phyloP scores from a whole-genome alignment of 1,140 invertebrate species.

The Trichoplusia ni region DNA sequence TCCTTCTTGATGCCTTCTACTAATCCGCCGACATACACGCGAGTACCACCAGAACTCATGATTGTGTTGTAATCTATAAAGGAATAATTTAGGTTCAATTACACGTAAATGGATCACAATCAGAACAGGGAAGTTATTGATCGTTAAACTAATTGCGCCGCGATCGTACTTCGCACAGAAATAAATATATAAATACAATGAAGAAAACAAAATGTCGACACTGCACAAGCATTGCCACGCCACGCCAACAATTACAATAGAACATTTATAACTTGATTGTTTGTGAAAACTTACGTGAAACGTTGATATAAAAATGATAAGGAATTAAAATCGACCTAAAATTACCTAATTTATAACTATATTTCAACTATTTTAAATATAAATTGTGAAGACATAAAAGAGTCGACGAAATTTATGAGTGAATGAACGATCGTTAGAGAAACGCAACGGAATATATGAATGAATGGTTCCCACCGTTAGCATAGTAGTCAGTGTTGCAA shows the following conservation, averaged over 20 bases:
- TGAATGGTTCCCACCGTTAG: slow-evolving; percentile 27
- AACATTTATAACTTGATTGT: slow-evolving; percentile 40
- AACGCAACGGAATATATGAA: slow-evolving; percentile 37
- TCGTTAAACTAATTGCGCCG: slow-evolving; percentile 25
- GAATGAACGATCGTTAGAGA: slow-evolving; percentile 43
- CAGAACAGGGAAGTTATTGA: background rate
- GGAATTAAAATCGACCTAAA: slow-evolving; percentile 35
- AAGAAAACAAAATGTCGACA: slow-evolving; percentile 78
- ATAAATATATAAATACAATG: slow-evolving; percentile 69
- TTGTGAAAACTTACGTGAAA: slow-evolving; percentile 58
- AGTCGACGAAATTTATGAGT: slow-evolving; percentile 70
- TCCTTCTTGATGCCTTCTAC: slow-evolving; percentile 93
- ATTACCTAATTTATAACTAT: slow-evolving; percentile 29
- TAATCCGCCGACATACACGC: slow-evolving; percentile 93
- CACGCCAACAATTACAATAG: slow-evolving; percentile 57
- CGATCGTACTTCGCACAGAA: slow-evolving; percentile 17
- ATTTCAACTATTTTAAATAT: slow-evolving; percentile 41
- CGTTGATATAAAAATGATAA: slow-evolving; percentile 36
- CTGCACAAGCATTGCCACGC: slow-evolving; percentile 61
- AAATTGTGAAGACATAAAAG: slow-evolving; percentile 54
- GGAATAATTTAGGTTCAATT: slow-evolving; percentile 3
- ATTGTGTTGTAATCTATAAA: slow-evolving; percentile 64
- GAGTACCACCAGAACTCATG: slow-evolving; percentile 83
- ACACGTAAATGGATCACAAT: background rate
- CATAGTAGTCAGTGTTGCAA: slow-evolving; percentile 43